These are phyloP conservation scores for Diachrysia chrysitis DNA, from an alignment of 2,888 invertebrate genomes.

Conservation along the genomic window DNA sequence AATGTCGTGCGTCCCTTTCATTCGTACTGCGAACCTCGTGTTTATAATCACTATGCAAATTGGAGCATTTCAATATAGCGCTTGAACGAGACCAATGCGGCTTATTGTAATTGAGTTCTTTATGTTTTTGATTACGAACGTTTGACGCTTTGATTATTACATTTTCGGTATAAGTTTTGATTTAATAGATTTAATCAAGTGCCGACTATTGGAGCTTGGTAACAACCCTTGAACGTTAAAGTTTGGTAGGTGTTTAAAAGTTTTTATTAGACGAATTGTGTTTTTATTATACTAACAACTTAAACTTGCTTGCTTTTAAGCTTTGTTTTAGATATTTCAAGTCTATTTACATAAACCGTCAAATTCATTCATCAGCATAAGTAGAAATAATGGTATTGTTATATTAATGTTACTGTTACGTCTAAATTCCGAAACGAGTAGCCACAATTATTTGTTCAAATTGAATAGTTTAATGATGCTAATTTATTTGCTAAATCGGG, in stretches of 20 bases:
- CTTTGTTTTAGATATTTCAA: not conserved
- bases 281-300: not conserved
- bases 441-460: not conserved
- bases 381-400: not conserved
- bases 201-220: conserved; percentile 7
- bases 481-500: conserved; percentile 7
- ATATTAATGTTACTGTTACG: not conserved
- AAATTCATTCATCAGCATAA: not conserved
- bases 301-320: not conserved
- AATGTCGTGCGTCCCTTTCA: conserved; percentile 62
- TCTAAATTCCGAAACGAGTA: conserved; percentile 1
- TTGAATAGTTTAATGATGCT: not conserved
- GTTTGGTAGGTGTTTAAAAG: conserved; percentile 15
- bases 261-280: conserved; percentile 36
- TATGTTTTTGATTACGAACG: conserved; percentile 71
- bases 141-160: conserved; percentile 55
- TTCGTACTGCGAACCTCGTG: conserved; percentile 71
- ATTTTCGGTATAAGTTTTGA: conserved; percentile 40
- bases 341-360: not conserved
- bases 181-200: conserved; percentile 26
- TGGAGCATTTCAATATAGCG: conserved; percentile 82
- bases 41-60: conserved; percentile 86
- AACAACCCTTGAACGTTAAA: conserved; percentile 8
- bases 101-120: conserved; percentile 80
- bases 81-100: conserved; percentile 74